Evolutionary conservation across 2,888 invertebrate genomes (phyloP).

Genomic region (Ashinkailepas kermadecensis): DNA sequence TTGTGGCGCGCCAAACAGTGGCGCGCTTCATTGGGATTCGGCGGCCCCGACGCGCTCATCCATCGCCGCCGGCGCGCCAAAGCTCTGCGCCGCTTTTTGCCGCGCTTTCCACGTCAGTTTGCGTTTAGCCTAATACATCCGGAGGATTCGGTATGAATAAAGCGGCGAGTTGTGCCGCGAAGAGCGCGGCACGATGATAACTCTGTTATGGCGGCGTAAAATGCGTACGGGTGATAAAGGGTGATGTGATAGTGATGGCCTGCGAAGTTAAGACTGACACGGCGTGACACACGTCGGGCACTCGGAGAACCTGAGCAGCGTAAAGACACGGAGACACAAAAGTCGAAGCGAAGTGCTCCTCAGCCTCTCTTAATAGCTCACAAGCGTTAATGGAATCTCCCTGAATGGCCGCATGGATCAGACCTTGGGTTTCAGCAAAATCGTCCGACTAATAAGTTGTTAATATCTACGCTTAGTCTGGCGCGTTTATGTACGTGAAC

Average conservation of each 20-base stretch:
- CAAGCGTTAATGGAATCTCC: too few species aligned
- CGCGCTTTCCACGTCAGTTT: slow-evolving; percentile 1
- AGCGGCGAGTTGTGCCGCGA: background rate
- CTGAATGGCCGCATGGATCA: too few species aligned
- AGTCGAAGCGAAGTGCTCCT: too few species aligned
- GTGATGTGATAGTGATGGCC: background rate
- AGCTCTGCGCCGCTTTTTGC: slow-evolving; percentile 2
- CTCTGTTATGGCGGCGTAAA: background rate
- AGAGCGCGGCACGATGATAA: background rate
- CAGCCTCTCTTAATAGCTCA: too few species aligned
- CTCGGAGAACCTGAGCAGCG: too few species aligned
- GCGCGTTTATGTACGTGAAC: too few species aligned
- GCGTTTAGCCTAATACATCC: slow-evolving; percentile 17
- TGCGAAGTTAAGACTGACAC: too few species aligned
- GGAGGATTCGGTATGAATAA: slow-evolving; percentile 19
- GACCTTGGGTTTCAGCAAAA: too few species aligned
- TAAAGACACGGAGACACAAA: too few species aligned
- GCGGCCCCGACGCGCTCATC: background rate
- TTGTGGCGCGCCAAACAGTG: background rate
- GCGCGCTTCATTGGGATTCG: slow-evolving; percentile 15
- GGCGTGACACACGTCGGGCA: too few species aligned
- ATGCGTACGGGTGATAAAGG: background rate
- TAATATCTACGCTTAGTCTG: too few species aligned
- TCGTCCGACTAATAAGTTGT: too few species aligned
- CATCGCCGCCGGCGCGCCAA: background rate